Base-by-base conservation (phyloP, 2,797 vertebrate species). In the Scomberomorus guttatus region DNA sequence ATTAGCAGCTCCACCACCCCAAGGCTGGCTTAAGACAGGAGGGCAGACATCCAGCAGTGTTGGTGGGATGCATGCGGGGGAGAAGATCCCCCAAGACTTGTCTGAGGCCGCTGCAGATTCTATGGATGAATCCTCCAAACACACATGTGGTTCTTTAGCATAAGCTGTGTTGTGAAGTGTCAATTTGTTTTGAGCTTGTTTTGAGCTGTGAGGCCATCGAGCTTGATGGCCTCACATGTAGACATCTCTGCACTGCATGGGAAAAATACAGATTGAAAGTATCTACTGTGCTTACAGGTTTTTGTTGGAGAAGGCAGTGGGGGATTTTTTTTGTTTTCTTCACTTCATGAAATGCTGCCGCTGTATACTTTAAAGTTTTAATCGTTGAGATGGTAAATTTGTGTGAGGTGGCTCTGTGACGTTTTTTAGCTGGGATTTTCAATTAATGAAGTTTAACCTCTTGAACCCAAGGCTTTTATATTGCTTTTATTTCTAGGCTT, bases 21-120 rank as follows among this genome's bases (percentile, higher is more conserved):
- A 82, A 93, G 91, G 93, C 92, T 90, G 89, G 86, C 80, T 91
- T 91, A 90, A 92, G 87, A 89, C 91, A 72, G 83, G 75, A 89
- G 90, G 81, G 90, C 87, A 87, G 86, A 79, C 85, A 79, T 87
- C 29, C 72, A 89, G 85, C 88, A 72, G 86, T 77, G 89, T 89
- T 90, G 92, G 89, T 92, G 90, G 90, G 84, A 88, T 91, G 84
- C 78, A 37, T 92, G 92, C 64, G 88, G 92, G 88, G 88, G 88
- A 82, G 91, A 85, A 54, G 79, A 82, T 85, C 92, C 90, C 88
- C 37, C 70, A 79, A 92, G 89, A 93, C 85, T 85, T 80, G 82
- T 89, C 83, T 90, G 83, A 91, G 84, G 81, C 90, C 74, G 58
- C 80, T 14, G 72, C 17, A 79, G 91, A 90, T 90, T 85, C 84